phyloP scores from a whole-genome alignment of 2,797 vertebrate species.

The Platyrinchus mystaceus region DNA sequence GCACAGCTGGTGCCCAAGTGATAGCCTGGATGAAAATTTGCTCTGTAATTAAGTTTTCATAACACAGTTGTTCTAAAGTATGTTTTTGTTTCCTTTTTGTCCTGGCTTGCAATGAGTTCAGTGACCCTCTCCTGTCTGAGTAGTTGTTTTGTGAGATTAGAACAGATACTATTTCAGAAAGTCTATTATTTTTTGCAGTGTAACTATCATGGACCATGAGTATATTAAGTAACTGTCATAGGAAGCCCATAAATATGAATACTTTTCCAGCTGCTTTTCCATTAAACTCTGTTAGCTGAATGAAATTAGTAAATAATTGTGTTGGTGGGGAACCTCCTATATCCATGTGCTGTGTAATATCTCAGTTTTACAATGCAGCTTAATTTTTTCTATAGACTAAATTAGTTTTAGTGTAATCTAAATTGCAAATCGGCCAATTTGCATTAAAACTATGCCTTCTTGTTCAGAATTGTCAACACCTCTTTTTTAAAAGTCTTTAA shows the following conservation, averaged over 20 bases:
- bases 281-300: constrained; percentile 71
- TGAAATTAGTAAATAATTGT: constrained; percentile 80
- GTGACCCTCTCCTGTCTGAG: constrained; percentile 54
- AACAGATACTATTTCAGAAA: constrained; percentile 61
- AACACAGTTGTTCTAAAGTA: constrained; percentile 2
- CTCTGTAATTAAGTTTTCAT: constrained; percentile 56
- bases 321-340: constrained; percentile 69
- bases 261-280: constrained; percentile 76
- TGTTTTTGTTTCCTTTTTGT: constrained; percentile 10
- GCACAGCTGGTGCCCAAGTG: constrained; percentile 45
- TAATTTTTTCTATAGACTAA: constrained; percentile 69
- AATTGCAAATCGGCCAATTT: constrained; percentile 77
- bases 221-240: constrained; percentile 69
- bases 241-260: constrained; percentile 71
- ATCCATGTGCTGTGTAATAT: constrained; percentile 56
- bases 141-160: constrained; percentile 36
- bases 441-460: constrained; percentile 75
- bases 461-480: constrained; percentile 80
- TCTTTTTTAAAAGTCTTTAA: constrained; percentile 76
- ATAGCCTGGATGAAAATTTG: constrained; percentile 19
- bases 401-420: constrained; percentile 78
- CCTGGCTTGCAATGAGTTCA: constrained; percentile 19
- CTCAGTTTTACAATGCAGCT: constrained; percentile 65
- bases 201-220: constrained; percentile 40
- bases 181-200: constrained; percentile 57